Evolutionary conservation across 2,888 invertebrate species (phyloP).

Genomic region (Leucania comma): DNA sequence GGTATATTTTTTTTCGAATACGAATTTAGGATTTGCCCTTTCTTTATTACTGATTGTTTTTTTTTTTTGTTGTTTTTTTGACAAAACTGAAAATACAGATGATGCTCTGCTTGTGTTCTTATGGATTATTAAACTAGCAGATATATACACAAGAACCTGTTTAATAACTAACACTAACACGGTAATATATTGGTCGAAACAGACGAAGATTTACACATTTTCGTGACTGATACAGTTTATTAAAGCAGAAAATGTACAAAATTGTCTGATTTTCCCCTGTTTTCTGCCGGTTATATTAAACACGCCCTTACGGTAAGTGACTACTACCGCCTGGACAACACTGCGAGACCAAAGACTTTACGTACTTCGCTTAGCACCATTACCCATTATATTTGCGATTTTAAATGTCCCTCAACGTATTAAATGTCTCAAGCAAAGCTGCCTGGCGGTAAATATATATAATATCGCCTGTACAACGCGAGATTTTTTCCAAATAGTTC

Average conservation of each 20-base stretch:
- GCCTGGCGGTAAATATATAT: too few relatives aligned
- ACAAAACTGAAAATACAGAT: neutral
- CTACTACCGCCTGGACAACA: neutral
- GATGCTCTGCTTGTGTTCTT: neutral
- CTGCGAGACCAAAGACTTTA: neutral
- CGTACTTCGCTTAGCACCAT: too few relatives aligned
- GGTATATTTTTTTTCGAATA: neutral
- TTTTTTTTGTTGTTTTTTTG: neutral
- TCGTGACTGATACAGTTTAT: neutral
- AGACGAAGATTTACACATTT: neutral
- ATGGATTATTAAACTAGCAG: neutral
- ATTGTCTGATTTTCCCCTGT: neutral
- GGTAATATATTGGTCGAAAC: neutral
- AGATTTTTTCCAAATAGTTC: neutral
- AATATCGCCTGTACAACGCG: neutral
- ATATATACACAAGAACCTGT: neutral
- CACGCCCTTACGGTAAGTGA: neutral
- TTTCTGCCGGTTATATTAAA: neutral
- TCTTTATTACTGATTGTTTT: neutral
- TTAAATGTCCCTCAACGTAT: too few relatives aligned
- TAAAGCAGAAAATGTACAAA: neutral
- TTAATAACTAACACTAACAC: neutral
- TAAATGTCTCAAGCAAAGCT: too few relatives aligned
- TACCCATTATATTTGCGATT: too few relatives aligned
- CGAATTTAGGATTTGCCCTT: neutral